Base-by-base conservation (phyloP, 2,113 vertebrate species). In the Esox niger region DNA sequence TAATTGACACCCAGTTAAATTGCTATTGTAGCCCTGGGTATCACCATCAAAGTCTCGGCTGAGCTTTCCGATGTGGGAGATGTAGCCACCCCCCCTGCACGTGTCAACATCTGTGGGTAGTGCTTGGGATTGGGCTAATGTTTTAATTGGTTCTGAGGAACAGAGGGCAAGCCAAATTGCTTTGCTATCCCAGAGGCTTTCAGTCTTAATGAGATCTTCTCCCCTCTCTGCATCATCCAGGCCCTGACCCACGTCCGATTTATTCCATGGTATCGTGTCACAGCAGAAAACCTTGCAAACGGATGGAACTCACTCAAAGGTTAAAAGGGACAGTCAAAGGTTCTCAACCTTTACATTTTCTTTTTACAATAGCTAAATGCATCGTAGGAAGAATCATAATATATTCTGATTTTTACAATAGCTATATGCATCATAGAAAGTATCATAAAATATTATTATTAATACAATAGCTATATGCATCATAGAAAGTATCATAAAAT, bases 91-190 rank as follows among this genome's bases (percentile, higher is more conserved):
- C 71, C 71, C 73, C 69, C 76, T 75, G 38, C 64, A 74, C 63
- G 68, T 82, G 76, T 87, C 85, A 86, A 84, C 86, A 88, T 86
- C 80, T 88, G 82, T 65, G 85, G 87, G 81, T 77, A 43, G 64
- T 66, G 83, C 68, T 66, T 83, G 83, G 82, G 83, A 88, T 90
- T 84, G 74, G 79, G 79, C 85, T 90, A 90, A 90, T 89, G 87
- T 88, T 90, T 92, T 92, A 91, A 92, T 92, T 92, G 87, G 87
- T 84, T 90, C 85, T 78, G 35, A 54, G 84, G 87, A 90, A 89
- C 87, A 88, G 84, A 88, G 90, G 86, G 85, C 87, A 79, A 88
- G 76, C 76, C 82, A 90, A 91, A 91, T 92, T 90, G 88, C 87
- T 86, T 89, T 85, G 71, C 76, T 79, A 76, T 88, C 89, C 89